phyloP scores from a whole-genome alignment of 2,888 invertebrate genomes.

The Oeneis ivallda region DNA sequence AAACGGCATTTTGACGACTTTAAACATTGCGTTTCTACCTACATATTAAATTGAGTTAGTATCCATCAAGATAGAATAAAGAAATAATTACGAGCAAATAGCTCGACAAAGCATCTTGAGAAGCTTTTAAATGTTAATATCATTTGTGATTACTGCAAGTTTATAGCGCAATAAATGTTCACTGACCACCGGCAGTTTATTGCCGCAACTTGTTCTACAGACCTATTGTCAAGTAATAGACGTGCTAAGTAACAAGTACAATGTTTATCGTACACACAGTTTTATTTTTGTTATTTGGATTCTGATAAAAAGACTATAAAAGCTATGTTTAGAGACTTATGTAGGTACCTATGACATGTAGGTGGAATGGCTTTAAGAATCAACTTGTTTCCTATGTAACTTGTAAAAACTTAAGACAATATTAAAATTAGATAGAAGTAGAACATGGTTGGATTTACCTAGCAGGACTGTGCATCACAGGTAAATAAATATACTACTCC shows the following conservation, averaged over 20 bases:
- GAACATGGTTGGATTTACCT: too few species aligned
- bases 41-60: not conserved
- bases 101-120: conserved; percentile 16
- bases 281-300: conserved; percentile 12
- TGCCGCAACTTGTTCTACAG: conserved; percentile 32
- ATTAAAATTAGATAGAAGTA: too few species aligned
- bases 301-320: conserved; percentile 11
- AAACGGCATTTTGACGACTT: not conserved
- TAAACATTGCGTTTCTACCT: not conserved
- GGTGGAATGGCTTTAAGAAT: too few species aligned
- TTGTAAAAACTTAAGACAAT: too few species aligned
- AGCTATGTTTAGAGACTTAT: not conserved
- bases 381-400: too few species aligned
- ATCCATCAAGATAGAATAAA: conserved; percentile 8
- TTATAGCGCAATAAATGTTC: conserved; percentile 43
- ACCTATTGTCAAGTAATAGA: conserved; percentile 39
- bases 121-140: conserved; percentile 40
- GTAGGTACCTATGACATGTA: too few species aligned
- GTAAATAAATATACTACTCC: too few species aligned
- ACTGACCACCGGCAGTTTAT: conserved; percentile 42
- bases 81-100: conserved; percentile 9
- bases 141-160: conserved; percentile 41
- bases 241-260: conserved; percentile 37
- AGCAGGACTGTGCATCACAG: too few species aligned
- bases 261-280: conserved; percentile 16